These are phyloP conservation scores for Lateolabrax maculatus DNA, from an alignment of 2,797 vertebrate genomes.

Conservation along the genomic window DNA sequence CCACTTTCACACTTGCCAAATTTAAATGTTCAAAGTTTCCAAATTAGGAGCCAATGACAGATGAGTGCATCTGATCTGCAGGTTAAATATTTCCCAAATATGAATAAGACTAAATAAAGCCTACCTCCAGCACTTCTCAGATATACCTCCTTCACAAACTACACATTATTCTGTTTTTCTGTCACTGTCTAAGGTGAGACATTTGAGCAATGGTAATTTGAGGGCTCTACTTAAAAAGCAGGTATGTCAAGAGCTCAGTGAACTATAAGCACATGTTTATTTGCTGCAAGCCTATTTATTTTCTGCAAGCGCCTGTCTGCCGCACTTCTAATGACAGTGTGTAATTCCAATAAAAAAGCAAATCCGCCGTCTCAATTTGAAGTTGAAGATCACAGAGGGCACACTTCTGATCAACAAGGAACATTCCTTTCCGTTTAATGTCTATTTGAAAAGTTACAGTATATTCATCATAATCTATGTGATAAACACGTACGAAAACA, in stretches of 20 bases:
- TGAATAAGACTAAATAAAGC: slow-evolving; percentile 11
- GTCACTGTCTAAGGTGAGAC: slow-evolving; percentile 43
- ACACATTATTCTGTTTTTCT: slow-evolving; percentile 54
- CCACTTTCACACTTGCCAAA: neutral
- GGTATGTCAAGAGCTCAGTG: slow-evolving; percentile 53
- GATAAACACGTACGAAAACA: no score
- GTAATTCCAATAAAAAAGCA: slow-evolving; percentile 53
- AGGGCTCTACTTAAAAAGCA: slow-evolving; percentile 71
- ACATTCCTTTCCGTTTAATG: neutral
- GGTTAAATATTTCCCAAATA: slow-evolving; percentile 15
- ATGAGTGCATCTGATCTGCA: neutral
- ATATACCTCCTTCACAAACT: slow-evolving; percentile 39
- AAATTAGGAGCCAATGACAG: slow-evolving; percentile 21
- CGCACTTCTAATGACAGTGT: slow-evolving; percentile 66
- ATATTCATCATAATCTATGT: neutral
- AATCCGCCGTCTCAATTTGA: slow-evolving; percentile 53
- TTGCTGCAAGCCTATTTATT: slow-evolving; percentile 56
- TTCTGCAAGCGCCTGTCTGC: slow-evolving; percentile 56
- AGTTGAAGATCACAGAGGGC: slow-evolving; percentile 36
- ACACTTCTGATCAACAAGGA: slow-evolving; percentile 21
- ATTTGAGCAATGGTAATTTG: slow-evolving; percentile 67
- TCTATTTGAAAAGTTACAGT: neutral
- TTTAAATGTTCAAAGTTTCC: neutral
- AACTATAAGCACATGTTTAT: slow-evolving; percentile 51
- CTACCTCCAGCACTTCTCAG: slow-evolving; percentile 17